Percentiles rank a stretch among this genome's conserved stretches.
phyloP scores from a whole-genome alignment of 2,888 invertebrate genomes.

The Zootermopsis nevadensis region DNA sequence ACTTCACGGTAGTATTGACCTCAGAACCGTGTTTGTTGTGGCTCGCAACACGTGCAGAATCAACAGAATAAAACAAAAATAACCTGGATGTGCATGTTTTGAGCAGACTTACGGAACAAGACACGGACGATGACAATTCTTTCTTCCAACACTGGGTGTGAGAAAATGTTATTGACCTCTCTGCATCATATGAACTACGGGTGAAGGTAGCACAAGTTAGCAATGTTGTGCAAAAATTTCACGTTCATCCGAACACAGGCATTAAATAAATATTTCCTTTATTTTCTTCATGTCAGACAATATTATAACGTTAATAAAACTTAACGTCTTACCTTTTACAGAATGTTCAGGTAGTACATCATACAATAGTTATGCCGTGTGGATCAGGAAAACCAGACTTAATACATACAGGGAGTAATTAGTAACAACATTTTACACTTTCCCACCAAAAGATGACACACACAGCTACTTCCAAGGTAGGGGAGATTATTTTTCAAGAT shows the following conservation, averaged over 20 bases:
- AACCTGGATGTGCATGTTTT: conserved; percentile 16
- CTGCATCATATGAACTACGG: neutral
- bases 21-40: neutral
- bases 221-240: neutral
- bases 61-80: conserved; percentile 7
- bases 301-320: conserved; percentile 6
- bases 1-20: neutral
- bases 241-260: neutral
- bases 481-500: neutral
- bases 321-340: neutral
- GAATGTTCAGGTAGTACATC: neutral
- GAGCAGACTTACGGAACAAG: neutral
- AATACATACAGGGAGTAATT: neutral
- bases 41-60: neutral
- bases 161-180: conserved; percentile 26
- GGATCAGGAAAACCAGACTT: neutral
- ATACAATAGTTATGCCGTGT: neutral
- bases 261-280: neutral
- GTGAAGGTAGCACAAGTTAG: neutral
- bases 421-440: neutral
- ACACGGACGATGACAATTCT: conserved; percentile 26
- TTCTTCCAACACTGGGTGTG: neutral
- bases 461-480: neutral
- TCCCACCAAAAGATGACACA: conserved; percentile 13
- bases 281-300: neutral